These are phyloP conservation scores for Epistrophella euchroma DNA, from an alignment of 2,888 invertebrate species.

Conservation along the genomic window DNA sequence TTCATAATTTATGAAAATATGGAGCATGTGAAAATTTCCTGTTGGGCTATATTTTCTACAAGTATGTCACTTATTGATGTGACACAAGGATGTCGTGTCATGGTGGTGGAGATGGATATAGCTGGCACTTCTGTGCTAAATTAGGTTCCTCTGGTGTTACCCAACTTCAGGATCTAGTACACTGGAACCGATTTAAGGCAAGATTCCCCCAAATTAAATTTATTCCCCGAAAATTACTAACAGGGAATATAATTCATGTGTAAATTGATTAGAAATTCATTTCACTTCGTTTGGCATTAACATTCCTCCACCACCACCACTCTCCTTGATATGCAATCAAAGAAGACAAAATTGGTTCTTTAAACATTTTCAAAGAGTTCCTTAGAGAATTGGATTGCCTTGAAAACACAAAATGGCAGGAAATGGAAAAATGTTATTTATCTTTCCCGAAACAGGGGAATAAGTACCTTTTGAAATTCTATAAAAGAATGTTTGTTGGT, in stretches of 20 bases:
- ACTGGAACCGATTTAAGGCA: conserved; percentile 20
- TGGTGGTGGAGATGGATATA: not conserved
- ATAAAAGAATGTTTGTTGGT: not conserved
- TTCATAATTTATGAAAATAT: conserved; percentile 56
- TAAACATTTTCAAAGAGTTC: conserved; percentile 65
- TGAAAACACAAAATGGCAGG: conserved; percentile 50
- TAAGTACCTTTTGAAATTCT: not conserved
- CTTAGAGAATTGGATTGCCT: conserved; percentile 48
- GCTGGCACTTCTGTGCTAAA: conserved; percentile 21
- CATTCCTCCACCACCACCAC: conserved; percentile 1
- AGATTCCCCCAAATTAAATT: conserved; percentile 40
- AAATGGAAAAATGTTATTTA: conserved; percentile 60
- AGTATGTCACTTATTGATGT: conserved; percentile 60
- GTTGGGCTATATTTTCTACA: not conserved
- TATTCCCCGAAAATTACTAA: conserved; percentile 45
- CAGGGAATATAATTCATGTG: conserved; percentile 68
- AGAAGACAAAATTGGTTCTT: conserved; percentile 59
- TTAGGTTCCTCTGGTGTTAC: conserved; percentile 21
- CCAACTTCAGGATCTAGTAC: conserved; percentile 23
- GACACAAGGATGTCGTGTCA: conserved; percentile 24
- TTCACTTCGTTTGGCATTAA: conserved; percentile 65
- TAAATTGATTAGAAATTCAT: conserved; percentile 73
- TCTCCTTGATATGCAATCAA: conserved; percentile 41
- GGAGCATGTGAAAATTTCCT: conserved; percentile 53
- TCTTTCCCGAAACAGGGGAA: conserved; percentile 45